Evolutionary conservation across 2,113 vertebrate genomes (phyloP), one percentile per base, ranked within the genome.

Genomic region (Thymallus thymallus): DNA sequence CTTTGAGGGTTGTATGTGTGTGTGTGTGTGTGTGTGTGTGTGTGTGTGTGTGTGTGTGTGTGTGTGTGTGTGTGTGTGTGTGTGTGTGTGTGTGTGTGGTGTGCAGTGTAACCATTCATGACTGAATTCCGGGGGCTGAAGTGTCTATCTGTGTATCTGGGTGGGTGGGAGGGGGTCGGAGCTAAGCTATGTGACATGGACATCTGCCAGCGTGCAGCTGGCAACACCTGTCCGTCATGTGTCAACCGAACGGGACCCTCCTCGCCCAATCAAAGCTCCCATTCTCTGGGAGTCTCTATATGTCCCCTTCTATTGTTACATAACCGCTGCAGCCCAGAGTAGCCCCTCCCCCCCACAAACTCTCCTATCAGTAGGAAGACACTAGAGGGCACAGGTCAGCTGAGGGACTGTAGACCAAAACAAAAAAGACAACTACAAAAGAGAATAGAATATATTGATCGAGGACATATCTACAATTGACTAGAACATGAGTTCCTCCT

Each of bases 221-320:
- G 55, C 62, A 63, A 60, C 76, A 68, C 56, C 45, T 75, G 72
- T 68, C 73, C 58, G n/a, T 74, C 63, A 65, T 68, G 45, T 65
- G 61, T 58, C 56, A 55, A 51, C 48, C 6, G 5, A 60, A 60
- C 51, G 18, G 65, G 10, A 55, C 20, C 23, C 16, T 35, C 35
- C 5, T 71, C 23, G 35, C 26, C 76, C 63, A 56, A 26, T 76
- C 69, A 56, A 26, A 63, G 14, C 26, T 20, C 64, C 55, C 45
- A 0, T 41, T 32, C 68, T 7, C 12, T 35, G 64, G 3, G 51
- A 60, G 68, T 45, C 6, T 20, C 7, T 23, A 23, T 12, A 69
- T 51, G 13, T 6, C 20, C 22, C 10, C n/a, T 41, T 32, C 55
- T 69, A 26, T 26, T 60, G 64, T 68, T 69, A 61, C 29, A 61